Base-by-base conservation (phyloP, 1,140 invertebrate species). In the Dysdera silvatica region DNA sequence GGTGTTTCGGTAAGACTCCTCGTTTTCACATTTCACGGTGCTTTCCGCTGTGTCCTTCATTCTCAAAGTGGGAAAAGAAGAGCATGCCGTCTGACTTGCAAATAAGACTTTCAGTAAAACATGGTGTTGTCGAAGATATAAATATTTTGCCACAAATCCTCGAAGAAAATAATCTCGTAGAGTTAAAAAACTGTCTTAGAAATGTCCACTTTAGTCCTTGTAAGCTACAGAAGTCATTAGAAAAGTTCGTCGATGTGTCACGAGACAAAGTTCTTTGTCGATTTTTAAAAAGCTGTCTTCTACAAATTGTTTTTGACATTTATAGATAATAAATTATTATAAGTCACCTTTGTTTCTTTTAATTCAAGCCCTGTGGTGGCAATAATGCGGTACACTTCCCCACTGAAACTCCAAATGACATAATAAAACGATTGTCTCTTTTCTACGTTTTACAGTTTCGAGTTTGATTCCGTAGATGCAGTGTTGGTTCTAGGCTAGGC, bases 1-100 rank as follows among this genome's bases (percentile, higher is more conserved):
- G 91, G 91, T 82, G 83, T 53, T 92, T 82, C 75, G 92, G 89
- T n/a, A 86, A 84, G 72, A 90, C 91, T 1, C 92, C 92, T 1
- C 83, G 84, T 69, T 96, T 95, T 74, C 83, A 28, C 16, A 28
- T 68, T 16, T 48, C 61, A 7, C 35, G 41, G 23, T 49, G 40
- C n/a, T 61, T 61, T 33, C 40, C 35, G 20, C n/a, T 54, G 29
- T 60, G 29, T 52, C n/a, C n/a, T 28, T 18, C 40, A 24, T 49
- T 29, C 28, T 37, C 56, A n/a, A 20, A 40, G 16, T 23, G 28
- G 41, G 31, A 31, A 10, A 48, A n/a, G 4, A 26, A 26, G 5
- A 37, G 24, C 29, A 26, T 54, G 28, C 52, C 54, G 2, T 31
- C 31, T 8, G 29, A 40, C 12, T 6, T 55, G 18, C 24, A 48